Conservation (phyloP, 2,797 vertebrate species). For the Benthosema pterotum region DNA sequence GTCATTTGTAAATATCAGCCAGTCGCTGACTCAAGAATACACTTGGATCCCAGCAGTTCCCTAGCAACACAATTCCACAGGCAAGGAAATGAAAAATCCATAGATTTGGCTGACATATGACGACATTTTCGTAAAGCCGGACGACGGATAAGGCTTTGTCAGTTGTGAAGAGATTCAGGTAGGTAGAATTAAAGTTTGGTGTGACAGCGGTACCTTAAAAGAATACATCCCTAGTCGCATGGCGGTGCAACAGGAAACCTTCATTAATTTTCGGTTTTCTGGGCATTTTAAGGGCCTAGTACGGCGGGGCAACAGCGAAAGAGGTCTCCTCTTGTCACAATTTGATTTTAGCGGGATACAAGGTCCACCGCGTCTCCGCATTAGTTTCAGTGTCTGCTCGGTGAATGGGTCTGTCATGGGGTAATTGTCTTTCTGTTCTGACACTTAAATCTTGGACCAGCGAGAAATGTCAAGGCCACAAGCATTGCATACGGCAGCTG, state of each 20-base stretch:
- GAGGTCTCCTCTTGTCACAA: slow-evolving; percentile 9
- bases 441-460: slow-evolving; percentile 20
- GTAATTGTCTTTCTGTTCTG: slow-evolving; percentile 44
- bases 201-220: neutral
- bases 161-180: neutral
- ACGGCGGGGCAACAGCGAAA: neutral
- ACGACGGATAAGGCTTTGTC: neutral
- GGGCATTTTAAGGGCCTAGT: slow-evolving; percentile 11
- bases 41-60: neutral
- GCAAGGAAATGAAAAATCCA: too few relatives aligned
- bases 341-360: slow-evolving; percentile 28
- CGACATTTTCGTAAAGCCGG: too few relatives aligned
- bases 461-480: slow-evolving; percentile 12
- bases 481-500: slow-evolving; percentile 1
- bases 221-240: neutral
- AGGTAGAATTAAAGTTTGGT: too few relatives aligned
- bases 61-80: too few relatives aligned
- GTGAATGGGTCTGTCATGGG: slow-evolving; percentile 30
- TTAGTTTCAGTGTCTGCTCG: slow-evolving; percentile 39
- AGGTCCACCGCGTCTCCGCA: slow-evolving; percentile 10
- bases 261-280: neutral
- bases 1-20: too few relatives aligned
- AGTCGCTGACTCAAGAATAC: neutral
- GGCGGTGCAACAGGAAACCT: neutral
- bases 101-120: too few relatives aligned